phyloP scores from a whole-genome alignment of 2,113 vertebrate species.

The Vombatus ursinus region DNA sequence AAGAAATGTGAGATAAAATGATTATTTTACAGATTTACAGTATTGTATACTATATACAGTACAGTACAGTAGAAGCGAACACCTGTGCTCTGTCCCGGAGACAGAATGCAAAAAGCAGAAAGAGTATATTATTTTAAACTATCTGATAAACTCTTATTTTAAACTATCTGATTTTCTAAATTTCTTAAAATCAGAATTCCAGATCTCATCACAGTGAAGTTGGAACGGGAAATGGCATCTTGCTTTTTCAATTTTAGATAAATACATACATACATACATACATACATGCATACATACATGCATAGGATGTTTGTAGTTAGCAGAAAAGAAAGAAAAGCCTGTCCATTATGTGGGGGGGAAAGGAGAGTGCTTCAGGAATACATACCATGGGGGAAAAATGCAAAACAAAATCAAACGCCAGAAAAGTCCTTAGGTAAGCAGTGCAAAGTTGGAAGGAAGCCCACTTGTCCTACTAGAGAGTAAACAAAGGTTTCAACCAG shows the following conservation, averaged over 20 bases:
- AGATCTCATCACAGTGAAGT: neutral
- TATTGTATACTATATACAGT: no score
- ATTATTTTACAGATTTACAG: neutral
- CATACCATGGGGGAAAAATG: neutral
- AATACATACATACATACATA: neutral
- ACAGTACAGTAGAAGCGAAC: neutral
- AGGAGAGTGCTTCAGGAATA: neutral
- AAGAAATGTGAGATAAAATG: neutral
- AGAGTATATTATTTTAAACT: no score
- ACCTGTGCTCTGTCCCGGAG: neutral
- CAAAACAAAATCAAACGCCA: neutral
- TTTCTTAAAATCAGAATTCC: neutral
- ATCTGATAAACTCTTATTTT: neutral
- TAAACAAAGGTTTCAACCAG: neutral
- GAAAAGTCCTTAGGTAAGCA: neutral
- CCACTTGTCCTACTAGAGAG: neutral
- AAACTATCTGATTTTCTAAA: neutral
- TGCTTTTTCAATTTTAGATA: neutral
- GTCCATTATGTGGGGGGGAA: neutral
- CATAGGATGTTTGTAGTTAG: neutral
- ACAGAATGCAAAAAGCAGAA: neutral
- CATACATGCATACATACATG: no score
- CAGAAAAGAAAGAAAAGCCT: neutral
- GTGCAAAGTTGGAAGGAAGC: accelerated
- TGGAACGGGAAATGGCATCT: neutral